These are phyloP conservation scores for Pachymerium ferrugineum DNA, from an alignment of 2,888 invertebrate genomes.

Conservation along the genomic window DNA sequence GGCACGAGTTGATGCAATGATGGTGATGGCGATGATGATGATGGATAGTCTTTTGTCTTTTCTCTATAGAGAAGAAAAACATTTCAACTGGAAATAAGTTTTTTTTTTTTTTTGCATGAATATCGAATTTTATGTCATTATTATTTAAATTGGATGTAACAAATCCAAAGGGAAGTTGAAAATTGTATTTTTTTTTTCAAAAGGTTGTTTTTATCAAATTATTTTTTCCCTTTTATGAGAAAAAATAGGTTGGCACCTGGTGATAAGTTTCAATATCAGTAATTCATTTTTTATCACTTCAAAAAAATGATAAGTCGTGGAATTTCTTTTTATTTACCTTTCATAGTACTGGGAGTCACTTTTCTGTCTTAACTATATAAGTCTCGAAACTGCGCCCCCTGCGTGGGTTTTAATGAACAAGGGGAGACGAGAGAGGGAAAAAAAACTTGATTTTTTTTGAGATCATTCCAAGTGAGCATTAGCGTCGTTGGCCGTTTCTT, in stretches of 20 bases:
- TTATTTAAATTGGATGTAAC: not conserved
- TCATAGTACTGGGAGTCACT: too few species aligned
- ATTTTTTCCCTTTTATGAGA: not conserved
- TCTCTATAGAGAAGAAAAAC: not conserved
- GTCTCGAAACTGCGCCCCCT: too few species aligned
- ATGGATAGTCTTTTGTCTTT: constrained; percentile 24
- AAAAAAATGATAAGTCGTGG: too few species aligned
- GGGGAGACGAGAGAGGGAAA: too few species aligned
- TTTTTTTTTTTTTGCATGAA: not conserved
- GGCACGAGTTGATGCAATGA: constrained; percentile 26
- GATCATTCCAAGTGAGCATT: too few species aligned
- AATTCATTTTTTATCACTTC: constrained; percentile 16
- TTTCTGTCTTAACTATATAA: too few species aligned
- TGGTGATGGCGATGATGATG: constrained; percentile 25
- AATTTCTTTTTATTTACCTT: not conserved
- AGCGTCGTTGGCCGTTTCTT: not conserved
- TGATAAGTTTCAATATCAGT: not conserved
- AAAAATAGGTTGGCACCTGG: too few species aligned
- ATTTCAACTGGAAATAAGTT: not conserved
- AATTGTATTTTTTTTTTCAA: too few species aligned
- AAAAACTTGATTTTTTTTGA: too few species aligned
- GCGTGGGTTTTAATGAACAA: too few species aligned
- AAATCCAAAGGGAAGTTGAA: not conserved
- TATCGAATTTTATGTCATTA: not conserved
- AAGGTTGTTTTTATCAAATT: too few species aligned